phyloP scores from a whole-genome alignment of 2,797 vertebrate species.

The Calcarius lapponicus region DNA sequence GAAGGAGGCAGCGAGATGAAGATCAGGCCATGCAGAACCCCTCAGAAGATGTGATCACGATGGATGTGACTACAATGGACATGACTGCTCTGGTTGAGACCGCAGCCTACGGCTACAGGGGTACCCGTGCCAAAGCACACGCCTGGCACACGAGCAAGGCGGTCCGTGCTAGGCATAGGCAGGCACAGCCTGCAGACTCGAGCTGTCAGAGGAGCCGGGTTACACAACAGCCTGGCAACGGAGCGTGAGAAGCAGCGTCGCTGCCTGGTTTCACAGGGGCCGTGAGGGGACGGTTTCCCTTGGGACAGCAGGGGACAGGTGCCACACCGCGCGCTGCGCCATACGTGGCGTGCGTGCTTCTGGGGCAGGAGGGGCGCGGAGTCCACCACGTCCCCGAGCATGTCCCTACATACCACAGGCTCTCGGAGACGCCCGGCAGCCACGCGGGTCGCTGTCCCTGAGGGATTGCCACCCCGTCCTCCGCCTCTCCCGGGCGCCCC shows the following conservation, averaged over 20 bases:
- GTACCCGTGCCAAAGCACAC: background rate
- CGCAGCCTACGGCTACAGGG: too few species aligned
- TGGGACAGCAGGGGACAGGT: background rate
- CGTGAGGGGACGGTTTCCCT: background rate
- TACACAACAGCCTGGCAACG: background rate
- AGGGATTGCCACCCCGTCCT: fast-evolving
- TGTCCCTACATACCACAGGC: background rate
- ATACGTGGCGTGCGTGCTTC: fast-evolving
- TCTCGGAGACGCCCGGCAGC: background rate
- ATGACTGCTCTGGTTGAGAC: too few species aligned
- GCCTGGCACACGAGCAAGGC: background rate
- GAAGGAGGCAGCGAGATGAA: too few species aligned
- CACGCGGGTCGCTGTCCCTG: fast-evolving
- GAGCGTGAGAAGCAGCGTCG: background rate
- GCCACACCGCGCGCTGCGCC: fast-evolving
- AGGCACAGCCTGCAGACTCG: background rate
- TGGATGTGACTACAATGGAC: too few species aligned
- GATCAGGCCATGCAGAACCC: too few species aligned
- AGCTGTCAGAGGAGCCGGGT: background rate
- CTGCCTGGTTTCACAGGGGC: background rate
- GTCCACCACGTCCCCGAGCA: background rate
- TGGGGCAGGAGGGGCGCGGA: background rate
- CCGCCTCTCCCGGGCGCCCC: background rate
- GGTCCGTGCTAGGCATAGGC: background rate
- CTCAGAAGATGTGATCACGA: too few species aligned